Evolutionary conservation across 2,888 invertebrate species (phyloP).

Genomic region (Exephanes ischioxanthus): DNA sequence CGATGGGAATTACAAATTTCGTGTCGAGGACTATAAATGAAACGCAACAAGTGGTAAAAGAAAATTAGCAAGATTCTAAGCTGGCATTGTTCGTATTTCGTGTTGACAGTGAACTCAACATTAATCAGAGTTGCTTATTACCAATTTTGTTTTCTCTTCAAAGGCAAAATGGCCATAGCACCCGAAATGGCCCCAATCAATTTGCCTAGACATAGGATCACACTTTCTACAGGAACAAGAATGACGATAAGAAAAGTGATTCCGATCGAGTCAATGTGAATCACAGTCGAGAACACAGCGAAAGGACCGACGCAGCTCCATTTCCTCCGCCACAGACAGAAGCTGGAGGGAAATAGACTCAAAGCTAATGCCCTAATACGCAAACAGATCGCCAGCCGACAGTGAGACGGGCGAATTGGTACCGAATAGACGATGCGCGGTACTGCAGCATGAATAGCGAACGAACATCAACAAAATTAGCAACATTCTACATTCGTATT

Average conservation of each 20-base stretch:
- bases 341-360: constrained; percentile 32
- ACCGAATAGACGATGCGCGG: constrained; percentile 49
- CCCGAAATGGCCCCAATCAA: neutral
- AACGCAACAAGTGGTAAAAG: neutral
- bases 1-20: neutral
- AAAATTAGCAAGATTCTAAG: neutral
- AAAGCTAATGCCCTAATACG: constrained; percentile 44
- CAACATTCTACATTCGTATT: no score
- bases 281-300: constrained; percentile 10
- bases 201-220: neutral
- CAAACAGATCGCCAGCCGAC: constrained; percentile 54
- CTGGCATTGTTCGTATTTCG: neutral
- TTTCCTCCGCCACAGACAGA: constrained; percentile 10
- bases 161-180: neutral
- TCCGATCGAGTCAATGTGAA: neutral
- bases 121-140: neutral
- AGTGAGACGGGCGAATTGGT: constrained; percentile 27
- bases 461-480: no score
- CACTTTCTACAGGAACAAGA: neutral
- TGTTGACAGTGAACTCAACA: neutral
- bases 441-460: constrained; percentile 57
- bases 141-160: neutral
- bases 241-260: neutral
- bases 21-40: neutral
- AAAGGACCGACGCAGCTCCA: neutral